Conservation (phyloP, 2,888 invertebrate genomes). For the Drosophila putrida region DNA sequence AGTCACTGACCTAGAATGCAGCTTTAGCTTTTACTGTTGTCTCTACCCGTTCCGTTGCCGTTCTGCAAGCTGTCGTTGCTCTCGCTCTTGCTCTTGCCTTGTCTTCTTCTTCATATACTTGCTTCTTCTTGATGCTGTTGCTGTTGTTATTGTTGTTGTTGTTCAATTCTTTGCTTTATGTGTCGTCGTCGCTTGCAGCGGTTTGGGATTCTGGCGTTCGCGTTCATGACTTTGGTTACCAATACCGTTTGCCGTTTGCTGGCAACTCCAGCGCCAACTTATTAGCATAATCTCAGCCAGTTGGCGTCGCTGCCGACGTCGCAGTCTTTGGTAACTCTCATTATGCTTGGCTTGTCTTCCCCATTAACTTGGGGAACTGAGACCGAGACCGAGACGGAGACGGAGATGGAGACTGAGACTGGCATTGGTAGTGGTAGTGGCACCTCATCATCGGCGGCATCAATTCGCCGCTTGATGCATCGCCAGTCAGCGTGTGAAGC, state of each 20-base stretch:
- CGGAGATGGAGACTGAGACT: slow-evolving; percentile 12
- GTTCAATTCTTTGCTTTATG: slow-evolving; percentile 61
- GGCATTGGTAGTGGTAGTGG: slow-evolving; percentile 45
- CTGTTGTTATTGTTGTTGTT: slow-evolving; percentile 7
- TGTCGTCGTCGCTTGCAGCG: slow-evolving; percentile 71
- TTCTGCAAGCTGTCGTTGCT: slow-evolving; percentile 59
- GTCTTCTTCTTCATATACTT: slow-evolving; percentile 16
- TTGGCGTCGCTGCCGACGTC: slow-evolving; percentile 16
- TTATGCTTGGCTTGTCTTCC: slow-evolving; percentile 55
- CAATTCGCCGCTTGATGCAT: slow-evolving; percentile 74
- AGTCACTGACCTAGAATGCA: slow-evolving; percentile 80
- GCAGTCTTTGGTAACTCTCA: slow-evolving; percentile 52
- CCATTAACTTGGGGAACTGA: slow-evolving; percentile 2
- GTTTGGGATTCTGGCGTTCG: slow-evolving; percentile 41
- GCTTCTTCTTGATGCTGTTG: slow-evolving; percentile 13
- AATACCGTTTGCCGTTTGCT: slow-evolving; percentile 75
- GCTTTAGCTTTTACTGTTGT: slow-evolving; percentile 79
- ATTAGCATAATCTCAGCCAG: slow-evolving; percentile 77
- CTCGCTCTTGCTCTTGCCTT: slow-evolving; percentile 24
- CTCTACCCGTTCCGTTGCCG: slow-evolving; percentile 66
- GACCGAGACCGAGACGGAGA: background rate
- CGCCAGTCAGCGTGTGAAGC: slow-evolving; percentile 78
- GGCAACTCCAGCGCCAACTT: slow-evolving; percentile 73
- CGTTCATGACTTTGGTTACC: slow-evolving; percentile 57
- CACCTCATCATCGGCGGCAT: slow-evolving; percentile 80